Conservation (phyloP, 2,888 invertebrate species). For the Aquatica leii region DNA sequence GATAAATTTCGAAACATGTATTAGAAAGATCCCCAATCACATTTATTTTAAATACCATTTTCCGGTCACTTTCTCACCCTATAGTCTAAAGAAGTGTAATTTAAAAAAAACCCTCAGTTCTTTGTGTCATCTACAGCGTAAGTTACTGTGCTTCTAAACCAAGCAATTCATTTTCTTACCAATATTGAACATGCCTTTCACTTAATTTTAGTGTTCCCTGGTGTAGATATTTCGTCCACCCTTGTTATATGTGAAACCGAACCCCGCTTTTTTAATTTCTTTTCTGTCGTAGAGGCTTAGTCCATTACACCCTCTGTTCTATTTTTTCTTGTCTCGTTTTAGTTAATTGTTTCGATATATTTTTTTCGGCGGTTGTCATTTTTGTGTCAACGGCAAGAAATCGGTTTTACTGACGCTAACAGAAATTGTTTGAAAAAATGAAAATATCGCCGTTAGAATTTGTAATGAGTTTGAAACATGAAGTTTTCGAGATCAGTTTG, state of each 20-base stretch:
- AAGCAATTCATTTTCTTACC: slow-evolving; percentile 34
- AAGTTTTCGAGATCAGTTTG: neutral
- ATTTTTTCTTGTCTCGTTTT: slow-evolving; percentile 57
- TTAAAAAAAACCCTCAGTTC: slow-evolving; percentile 53
- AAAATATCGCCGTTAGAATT: slow-evolving; percentile 12
- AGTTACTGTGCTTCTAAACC: slow-evolving; percentile 37
- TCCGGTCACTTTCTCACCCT: slow-evolving; percentile 52
- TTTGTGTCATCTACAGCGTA: slow-evolving; percentile 48
- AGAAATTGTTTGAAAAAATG: slow-evolving; percentile 27
- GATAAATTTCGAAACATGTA: slow-evolving; percentile 47
- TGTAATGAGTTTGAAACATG: neutral
- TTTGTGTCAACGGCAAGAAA: slow-evolving; percentile 38
- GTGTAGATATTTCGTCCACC: slow-evolving; percentile 32
- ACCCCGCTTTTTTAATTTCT: slow-evolving; percentile 53
- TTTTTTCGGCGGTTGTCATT: slow-evolving; percentile 47
- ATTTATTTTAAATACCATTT: slow-evolving; percentile 59
- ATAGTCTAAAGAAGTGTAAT: slow-evolving; percentile 54
- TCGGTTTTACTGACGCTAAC: slow-evolving; percentile 25
- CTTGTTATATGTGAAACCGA: slow-evolving; percentile 42
- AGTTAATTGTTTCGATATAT: slow-evolving; percentile 58
- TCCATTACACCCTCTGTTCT: slow-evolving; percentile 49
- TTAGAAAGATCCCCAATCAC: slow-evolving; percentile 55
- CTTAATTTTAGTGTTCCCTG: slow-evolving; percentile 38
- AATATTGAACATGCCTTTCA: slow-evolving; percentile 19
- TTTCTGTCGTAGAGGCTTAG: slow-evolving; percentile 52